Conservation (phyloP, 1,140 invertebrate species). For the Dysdera silvatica region DNA sequence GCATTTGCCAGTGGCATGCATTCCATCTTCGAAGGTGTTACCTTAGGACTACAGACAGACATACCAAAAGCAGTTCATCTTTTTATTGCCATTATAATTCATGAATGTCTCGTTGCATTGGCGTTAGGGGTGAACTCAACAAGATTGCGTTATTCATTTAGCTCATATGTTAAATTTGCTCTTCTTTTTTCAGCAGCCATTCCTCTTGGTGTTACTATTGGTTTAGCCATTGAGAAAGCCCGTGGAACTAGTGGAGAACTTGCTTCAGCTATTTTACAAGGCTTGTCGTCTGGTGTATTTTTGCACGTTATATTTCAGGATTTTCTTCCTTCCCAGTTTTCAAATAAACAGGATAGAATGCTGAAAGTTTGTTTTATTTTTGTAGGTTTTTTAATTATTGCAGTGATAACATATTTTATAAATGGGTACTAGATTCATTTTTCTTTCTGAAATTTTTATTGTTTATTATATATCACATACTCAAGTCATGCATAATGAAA, state of each 20-base stretch:
- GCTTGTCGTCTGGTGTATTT: slow-evolving; percentile 44
- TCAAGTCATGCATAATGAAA: background rate
- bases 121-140: slow-evolving; percentile 45
- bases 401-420: slow-evolving; percentile 11
- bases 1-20: slow-evolving; percentile 44
- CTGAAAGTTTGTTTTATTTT: slow-evolving; percentile 22
- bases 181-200: slow-evolving; percentile 40
- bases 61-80: slow-evolving; percentile 40
- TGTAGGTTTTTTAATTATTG: slow-evolving; percentile 17
- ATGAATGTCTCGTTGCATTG: slow-evolving; percentile 44
- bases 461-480: background rate
- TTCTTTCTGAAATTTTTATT: background rate
- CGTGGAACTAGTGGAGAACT: slow-evolving; percentile 33
- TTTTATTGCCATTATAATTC: slow-evolving; percentile 43
- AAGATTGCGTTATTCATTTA: slow-evolving; percentile 33
- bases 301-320: slow-evolving; percentile 45
- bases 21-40: slow-evolving; percentile 47
- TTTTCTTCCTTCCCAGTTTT: slow-evolving; percentile 41
- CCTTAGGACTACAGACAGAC: slow-evolving; percentile 43
- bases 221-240: slow-evolving; percentile 37
- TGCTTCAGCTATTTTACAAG: slow-evolving; percentile 43
- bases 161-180: slow-evolving; percentile 36
- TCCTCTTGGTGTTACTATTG: slow-evolving; percentile 45
- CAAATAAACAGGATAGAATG: slow-evolving; percentile 16
- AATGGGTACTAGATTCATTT: background rate